These are phyloP conservation scores for Cataglyphis cursor DNA, from an alignment of 2,888 invertebrate genomes.

Conservation along the genomic window DNA sequence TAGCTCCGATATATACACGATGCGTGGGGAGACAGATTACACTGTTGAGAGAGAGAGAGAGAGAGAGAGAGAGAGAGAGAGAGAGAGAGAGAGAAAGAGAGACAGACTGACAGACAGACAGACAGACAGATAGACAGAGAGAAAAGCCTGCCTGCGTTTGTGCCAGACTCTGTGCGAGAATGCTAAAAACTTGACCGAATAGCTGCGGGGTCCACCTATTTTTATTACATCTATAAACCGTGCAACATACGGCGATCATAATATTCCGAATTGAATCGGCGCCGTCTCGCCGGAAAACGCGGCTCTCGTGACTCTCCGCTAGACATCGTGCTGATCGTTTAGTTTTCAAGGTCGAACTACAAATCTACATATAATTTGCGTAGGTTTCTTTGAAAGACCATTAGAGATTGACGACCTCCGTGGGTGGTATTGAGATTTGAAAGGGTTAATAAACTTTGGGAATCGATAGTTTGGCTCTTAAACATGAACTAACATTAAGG, in stretches of 20 bases:
- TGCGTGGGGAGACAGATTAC: no score
- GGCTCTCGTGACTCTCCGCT: neutral
- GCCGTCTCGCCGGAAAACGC: neutral
- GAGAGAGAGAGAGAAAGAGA: neutral
- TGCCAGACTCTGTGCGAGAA: slow-evolving; percentile 35
- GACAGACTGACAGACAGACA: neutral
- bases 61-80: neutral
- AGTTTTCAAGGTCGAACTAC: slow-evolving; percentile 13
- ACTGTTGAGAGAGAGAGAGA: neutral
- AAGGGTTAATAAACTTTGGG: neutral
- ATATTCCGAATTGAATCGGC: neutral
- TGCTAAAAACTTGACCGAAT: slow-evolving; percentile 36
- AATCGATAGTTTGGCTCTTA: neutral
- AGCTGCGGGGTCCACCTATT: slow-evolving; percentile 32
- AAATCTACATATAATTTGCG: neutral
- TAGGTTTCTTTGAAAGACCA: neutral
- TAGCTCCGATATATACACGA: neutral
- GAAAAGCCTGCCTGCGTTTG: slow-evolving; percentile 2
- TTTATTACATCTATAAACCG: slow-evolving; percentile 40
- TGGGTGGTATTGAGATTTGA: neutral
- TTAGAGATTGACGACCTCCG: neutral
- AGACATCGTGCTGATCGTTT: neutral
- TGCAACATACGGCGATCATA: slow-evolving; percentile 18
- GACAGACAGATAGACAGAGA: neutral
- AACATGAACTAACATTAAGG: neutral